A percentile compares a stretch with the other conserved stretches of the same genome.
Conservation (phyloP, 2,888 invertebrate species). For the Philereme transversata region DNA sequence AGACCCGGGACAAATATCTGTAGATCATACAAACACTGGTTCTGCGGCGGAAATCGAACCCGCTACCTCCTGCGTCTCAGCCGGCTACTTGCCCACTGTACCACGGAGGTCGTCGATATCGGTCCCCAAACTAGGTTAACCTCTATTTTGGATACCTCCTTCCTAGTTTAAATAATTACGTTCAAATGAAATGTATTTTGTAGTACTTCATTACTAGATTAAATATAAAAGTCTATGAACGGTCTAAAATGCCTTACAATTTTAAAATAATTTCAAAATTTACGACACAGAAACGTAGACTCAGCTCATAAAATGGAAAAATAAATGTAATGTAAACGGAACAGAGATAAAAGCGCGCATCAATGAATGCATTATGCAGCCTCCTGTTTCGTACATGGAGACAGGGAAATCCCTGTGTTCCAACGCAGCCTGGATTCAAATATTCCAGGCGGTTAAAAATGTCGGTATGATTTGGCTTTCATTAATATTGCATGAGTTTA, state of each 20-base stretch:
- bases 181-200: no score
- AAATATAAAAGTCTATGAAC: not conserved
- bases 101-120: no score
- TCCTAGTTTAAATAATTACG: no score
- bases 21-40: no score
- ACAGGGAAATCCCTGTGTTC: conserved; percentile 41
- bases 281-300: conserved; percentile 24
- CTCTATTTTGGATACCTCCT: no score
- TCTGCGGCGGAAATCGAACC: no score
- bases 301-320: conserved; percentile 37
- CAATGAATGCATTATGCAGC: conserved; percentile 45
- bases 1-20: no score
- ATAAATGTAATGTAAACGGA: conserved; percentile 42
- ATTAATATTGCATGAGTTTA: not conserved
- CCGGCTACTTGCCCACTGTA: no score
- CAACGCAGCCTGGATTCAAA: conserved; percentile 17
- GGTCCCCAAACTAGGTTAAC: no score
- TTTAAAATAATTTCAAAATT: conserved; percentile 20
- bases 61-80: no score
- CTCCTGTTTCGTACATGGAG: conserved; percentile 37
- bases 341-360: conserved; percentile 37
- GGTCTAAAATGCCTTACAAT: conserved; percentile 4
- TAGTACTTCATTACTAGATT: not conserved
- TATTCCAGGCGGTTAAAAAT: conserved; percentile 16
- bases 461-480: conserved; percentile 8